Base-by-base conservation (phyloP, 2,888 invertebrate genomes). In the Eugnorisma glareosa region DNA sequence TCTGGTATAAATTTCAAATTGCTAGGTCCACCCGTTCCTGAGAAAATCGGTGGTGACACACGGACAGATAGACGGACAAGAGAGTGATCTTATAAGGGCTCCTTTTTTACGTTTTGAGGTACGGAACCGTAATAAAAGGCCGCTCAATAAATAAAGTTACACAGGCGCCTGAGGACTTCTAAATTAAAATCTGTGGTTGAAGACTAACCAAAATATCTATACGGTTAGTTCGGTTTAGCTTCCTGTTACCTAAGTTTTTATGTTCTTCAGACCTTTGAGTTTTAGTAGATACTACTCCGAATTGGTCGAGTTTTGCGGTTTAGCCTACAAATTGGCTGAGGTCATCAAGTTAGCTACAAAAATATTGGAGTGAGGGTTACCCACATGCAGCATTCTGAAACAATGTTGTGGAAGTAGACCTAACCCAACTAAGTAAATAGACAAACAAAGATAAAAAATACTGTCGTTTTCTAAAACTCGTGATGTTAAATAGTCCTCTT, bases 81-180 rank as follows among this genome's bases (percentile, higher is more conserved):
- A n/a, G n/a, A n/a, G n/a, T n/a, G n/a, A n/a, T n/a, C n/a, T n/a
- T n/a, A n/a, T n/a, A n/a, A n/a, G n/a, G n/a, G n/a, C n/a, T n/a
- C n/a, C n/a, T n/a, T n/a, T n/a, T n/a, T n/a, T n/a, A n/a, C n/a
- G n/a, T n/a, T n/a, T n/a, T n/a, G n/a, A n/a, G n/a, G n/a, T n/a
- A n/a, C n/a, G n/a, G n/a, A n/a, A n/a, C n/a, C n/a, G n/a, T n/a
- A n/a, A n/a, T n/a, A n/a, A n/a, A n/a, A n/a, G n/a, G n/a, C n/a
- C n/a, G n/a, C n/a, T n/a, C n/a, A n/a, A n/a, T 37, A 45, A 51
- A 77, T 51, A 61, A 61, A 61, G 24, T 73, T 31, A 40, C 37
- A 40, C n/a, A 15, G 51, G 37, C 11, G 11, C 54, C 40, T 28
- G n/a, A 37, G 21, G n/a, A 3, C 1, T 45, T n/a, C 37, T 73